phyloP scores from a whole-genome alignment of 2,113 vertebrate species.

The Thalassarche chlororhynchos region DNA sequence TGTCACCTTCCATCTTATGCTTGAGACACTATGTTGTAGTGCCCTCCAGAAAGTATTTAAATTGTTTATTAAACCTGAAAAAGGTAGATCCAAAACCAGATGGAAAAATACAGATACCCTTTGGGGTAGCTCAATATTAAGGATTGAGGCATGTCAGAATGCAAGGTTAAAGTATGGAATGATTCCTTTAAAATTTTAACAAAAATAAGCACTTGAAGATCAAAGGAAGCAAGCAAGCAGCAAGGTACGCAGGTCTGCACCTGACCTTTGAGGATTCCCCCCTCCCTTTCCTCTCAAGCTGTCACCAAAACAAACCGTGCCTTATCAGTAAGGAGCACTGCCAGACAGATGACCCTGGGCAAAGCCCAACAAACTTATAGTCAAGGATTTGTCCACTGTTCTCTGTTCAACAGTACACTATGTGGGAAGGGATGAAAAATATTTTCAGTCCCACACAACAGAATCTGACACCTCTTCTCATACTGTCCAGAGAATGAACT shows the following conservation, averaged over 20 bases:
- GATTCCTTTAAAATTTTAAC: neutral
- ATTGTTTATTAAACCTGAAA: neutral
- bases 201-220: neutral
- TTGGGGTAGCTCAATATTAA: neutral
- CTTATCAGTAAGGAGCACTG: neutral
- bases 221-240: neutral
- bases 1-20: neutral
- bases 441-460: neutral
- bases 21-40: neutral
- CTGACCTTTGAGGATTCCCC: neutral
- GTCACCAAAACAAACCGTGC: neutral
- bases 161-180: neutral
- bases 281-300: neutral
- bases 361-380: neutral
- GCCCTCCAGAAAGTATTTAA: neutral
- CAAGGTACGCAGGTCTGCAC: neutral
- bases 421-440: neutral
- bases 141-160: neutral
- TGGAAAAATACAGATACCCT: neutral
- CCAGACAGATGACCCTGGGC: neutral
- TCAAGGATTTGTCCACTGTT: neutral
- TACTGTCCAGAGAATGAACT: neutral
- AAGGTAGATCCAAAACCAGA: neutral
- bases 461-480: neutral
- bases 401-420: neutral